Evolutionary conservation across 2,113 vertebrate species (phyloP).

Genomic region (Odontophorus gujanensis): DNA sequence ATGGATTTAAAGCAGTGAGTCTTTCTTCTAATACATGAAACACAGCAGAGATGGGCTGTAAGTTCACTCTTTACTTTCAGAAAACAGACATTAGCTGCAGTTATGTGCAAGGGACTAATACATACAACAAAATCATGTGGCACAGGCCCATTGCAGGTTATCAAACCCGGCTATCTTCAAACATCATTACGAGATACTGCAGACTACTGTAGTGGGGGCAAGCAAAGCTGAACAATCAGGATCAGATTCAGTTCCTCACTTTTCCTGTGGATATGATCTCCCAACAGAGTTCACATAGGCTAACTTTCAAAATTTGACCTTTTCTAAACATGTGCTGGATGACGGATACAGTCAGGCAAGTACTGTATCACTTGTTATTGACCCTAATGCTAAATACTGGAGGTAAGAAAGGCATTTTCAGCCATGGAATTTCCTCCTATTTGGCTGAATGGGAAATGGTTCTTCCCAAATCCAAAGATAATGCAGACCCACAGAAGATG

Average conservation of each 20-base stretch:
- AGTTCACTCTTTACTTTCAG: not conserved
- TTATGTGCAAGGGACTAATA: not conserved
- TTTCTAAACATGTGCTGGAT: not conserved
- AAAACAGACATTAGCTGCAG: not conserved
- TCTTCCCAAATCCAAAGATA: not conserved
- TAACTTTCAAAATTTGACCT: not conserved
- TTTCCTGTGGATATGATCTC: not conserved
- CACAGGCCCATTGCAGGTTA: not conserved
- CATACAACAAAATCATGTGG: accelerated
- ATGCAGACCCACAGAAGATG: not conserved
- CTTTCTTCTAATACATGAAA: not conserved
- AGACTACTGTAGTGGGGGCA: not conserved
- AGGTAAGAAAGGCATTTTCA: not conserved
- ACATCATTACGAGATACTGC: accelerated
- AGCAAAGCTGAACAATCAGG: accelerated
- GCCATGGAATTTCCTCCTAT: not conserved
- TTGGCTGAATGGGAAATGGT: not conserved
- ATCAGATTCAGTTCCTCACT: accelerated
- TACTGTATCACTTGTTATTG: not conserved
- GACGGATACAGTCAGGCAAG: not conserved
- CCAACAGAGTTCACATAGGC: not conserved
- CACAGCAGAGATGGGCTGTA: not conserved
- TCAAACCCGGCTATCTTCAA: not conserved
- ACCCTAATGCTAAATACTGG: not conserved
- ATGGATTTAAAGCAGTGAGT: not conserved